Evolutionary conservation across 2,888 invertebrate species (phyloP).

Genomic region (Salticus scenicus): DNA sequence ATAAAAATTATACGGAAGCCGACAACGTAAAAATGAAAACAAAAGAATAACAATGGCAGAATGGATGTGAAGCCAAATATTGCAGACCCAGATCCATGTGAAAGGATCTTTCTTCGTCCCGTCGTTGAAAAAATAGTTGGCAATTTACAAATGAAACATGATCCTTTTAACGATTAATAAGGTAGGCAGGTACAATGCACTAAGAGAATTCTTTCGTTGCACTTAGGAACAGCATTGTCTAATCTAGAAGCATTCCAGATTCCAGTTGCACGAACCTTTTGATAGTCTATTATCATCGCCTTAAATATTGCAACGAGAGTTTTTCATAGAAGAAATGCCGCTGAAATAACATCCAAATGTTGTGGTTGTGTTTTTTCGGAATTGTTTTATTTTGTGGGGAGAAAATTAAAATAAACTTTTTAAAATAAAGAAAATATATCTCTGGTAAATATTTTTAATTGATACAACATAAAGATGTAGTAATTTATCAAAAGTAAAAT

Average conservation of each 20-base stretch:
- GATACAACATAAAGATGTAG: no score
- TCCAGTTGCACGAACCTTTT: neutral
- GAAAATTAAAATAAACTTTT: no score
- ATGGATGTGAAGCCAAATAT: conserved; percentile 26
- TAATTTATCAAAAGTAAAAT: no score
- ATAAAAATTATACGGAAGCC: neutral
- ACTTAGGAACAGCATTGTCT: conserved; percentile 31
- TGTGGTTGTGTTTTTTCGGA: no score
- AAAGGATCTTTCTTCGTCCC: conserved; percentile 24
- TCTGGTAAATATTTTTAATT: no score
- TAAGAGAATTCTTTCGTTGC: conserved; percentile 17
- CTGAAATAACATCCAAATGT: neutral
- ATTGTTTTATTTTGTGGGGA: no score
- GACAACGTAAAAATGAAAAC: neutral
- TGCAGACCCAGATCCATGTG: conserved; percentile 3
- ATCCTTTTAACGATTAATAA: conserved; percentile 14
- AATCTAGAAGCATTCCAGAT: neutral
- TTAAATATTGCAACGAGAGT: neutral
- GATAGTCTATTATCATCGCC: neutral
- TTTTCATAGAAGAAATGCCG: neutral
- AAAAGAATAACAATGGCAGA: neutral
- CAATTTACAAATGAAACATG: conserved; percentile 30
- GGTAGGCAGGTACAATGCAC: conserved; percentile 39
- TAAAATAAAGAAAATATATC: no score
- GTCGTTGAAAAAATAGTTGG: conserved; percentile 21